phyloP scores from a whole-genome alignment of 2,113 vertebrate genomes.

The Calidris pugnax region DNA sequence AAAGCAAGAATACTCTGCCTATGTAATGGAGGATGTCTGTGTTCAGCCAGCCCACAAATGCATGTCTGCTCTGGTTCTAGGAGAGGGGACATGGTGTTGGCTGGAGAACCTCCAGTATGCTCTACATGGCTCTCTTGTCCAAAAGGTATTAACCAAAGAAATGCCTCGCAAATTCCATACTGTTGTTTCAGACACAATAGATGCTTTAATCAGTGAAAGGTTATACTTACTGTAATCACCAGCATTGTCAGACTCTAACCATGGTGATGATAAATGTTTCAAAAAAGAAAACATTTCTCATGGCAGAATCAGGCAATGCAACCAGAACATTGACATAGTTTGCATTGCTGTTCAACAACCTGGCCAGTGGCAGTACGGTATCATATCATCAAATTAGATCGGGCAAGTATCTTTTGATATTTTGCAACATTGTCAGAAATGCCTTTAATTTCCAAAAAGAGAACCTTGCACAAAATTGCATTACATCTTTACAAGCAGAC shows the following conservation, averaged over 20 bases:
- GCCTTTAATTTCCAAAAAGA: not conserved
- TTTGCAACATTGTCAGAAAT: not conserved
- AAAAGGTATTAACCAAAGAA: not conserved
- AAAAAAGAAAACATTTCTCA: not conserved
- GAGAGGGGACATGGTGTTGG: not conserved
- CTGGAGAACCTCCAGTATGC: not conserved
- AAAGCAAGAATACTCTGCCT: not conserved
- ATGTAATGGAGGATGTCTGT: not conserved
- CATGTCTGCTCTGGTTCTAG: not conserved
- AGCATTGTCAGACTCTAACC: not conserved
- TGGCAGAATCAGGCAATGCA: not conserved
- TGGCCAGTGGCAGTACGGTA: not conserved
- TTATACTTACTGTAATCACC: not conserved
- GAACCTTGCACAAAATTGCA: not conserved
- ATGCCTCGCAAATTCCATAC: not conserved
- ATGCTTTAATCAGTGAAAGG: not conserved
- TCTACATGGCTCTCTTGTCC: not conserved
- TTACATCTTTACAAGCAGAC: not conserved
- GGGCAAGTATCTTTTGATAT: not conserved
- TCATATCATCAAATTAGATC: not conserved
- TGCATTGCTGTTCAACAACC: not conserved
- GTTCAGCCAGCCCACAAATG: not conserved
- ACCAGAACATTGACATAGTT: not conserved
- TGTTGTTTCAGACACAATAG: not conserved
- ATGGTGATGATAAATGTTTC: not conserved